Conservation (phyloP, 2,797 vertebrate species). For the Pyrocephalus nanus region DNA sequence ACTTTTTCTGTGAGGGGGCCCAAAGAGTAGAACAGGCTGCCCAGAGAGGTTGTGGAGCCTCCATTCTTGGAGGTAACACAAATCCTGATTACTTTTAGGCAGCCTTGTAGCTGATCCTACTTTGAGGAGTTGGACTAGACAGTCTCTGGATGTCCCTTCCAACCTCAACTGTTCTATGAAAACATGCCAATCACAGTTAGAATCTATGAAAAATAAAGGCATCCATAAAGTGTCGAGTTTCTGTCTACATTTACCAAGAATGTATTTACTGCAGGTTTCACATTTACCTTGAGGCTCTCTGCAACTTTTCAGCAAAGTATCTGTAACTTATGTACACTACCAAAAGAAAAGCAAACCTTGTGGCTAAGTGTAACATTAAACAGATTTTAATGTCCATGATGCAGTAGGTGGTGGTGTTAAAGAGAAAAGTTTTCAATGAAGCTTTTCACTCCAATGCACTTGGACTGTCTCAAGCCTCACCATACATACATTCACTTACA, state of each 20-base stretch:
- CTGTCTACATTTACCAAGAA: conserved; percentile 22
- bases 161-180: not conserved
- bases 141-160: not conserved
- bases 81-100: not conserved
- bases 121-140: not conserved
- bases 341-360: not conserved
- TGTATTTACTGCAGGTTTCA: not conserved
- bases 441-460: conserved; percentile 18
- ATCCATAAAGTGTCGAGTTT: not conserved
- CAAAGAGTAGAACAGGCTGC: not conserved
- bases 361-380: not conserved
- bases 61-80: not conserved
- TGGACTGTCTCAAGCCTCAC: not conserved
- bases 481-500: not conserved
- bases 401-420: conserved; percentile 5
- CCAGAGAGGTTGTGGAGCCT: not conserved
- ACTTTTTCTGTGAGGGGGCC: not conserved
- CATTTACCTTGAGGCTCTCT: not conserved
- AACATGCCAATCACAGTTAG: not conserved
- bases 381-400: not conserved
- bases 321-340: not conserved
- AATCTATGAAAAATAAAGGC: conserved; percentile 19
- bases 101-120: not conserved
- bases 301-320: conserved; percentile 27
- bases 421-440: conserved; percentile 1